These are phyloP conservation scores for Saccostrea cuccullata DNA, from an alignment of 1,140 invertebrate genomes.

Conservation along the genomic window DNA sequence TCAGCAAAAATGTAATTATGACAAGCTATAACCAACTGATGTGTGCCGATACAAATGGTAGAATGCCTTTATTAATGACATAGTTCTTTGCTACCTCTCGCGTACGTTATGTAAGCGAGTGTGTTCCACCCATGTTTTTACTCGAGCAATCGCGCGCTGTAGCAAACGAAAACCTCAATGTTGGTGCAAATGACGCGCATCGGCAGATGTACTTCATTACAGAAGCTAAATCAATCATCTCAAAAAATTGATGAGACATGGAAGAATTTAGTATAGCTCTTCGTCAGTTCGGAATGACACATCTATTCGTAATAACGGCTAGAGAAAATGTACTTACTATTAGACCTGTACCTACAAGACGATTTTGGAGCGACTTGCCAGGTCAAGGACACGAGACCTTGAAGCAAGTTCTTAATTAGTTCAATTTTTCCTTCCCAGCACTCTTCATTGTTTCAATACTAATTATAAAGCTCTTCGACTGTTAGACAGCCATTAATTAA, in stretches of 20 bases:
- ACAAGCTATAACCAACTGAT: conserved; percentile 33
- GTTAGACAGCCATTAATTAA: not conserved
- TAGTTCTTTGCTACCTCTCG: conserved; percentile 9
- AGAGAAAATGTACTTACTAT: not conserved
- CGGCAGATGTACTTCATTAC: conserved; percentile 22
- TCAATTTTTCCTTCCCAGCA: not conserved
- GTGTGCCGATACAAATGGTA: conserved; percentile 7
- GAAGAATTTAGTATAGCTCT: not conserved
- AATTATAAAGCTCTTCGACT: not conserved
- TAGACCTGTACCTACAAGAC: not conserved
- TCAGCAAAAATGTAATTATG: conserved; percentile 28
- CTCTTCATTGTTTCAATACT: conserved; percentile 4
- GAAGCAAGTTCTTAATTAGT: not conserved
- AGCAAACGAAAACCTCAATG: not conserved
- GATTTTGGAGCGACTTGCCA: not conserved
- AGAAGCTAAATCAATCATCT: conserved; percentile 33
- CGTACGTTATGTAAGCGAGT: conserved; percentile 14
- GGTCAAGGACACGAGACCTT: not conserved
- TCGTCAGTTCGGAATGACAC: not conserved
- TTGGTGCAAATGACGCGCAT: conserved; percentile 28
- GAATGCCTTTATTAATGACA: conserved; percentile 18
- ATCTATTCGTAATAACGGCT: not conserved
- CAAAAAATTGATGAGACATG: conserved; percentile 33
- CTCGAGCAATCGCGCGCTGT: not conserved
- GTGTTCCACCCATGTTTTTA: conserved; percentile 26